Conservation (phyloP, 1,140 invertebrate genomes). For the Onthophagus taurus region DNA sequence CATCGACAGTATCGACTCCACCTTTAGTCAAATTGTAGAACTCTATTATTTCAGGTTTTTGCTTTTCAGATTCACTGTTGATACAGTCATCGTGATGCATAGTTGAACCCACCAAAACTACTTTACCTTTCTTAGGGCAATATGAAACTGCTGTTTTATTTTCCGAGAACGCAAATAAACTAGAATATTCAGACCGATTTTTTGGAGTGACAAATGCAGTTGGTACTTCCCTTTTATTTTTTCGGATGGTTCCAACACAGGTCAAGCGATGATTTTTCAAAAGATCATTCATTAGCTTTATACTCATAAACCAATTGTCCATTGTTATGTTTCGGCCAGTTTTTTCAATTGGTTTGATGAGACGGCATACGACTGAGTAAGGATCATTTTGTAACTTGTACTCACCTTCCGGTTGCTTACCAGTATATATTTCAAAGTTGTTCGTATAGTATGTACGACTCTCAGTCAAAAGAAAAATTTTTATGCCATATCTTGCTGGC, state of each 20-base stretch:
- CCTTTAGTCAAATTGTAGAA: slow-evolving; percentile 8
- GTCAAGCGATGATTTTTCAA: no score
- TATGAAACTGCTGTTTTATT: slow-evolving; percentile 22
- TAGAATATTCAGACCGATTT: slow-evolving; percentile 8
- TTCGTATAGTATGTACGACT: slow-evolving; percentile 25
- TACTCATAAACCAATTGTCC: no score
- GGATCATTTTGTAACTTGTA: neutral
- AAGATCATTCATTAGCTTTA: no score
- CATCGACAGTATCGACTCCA: no score
- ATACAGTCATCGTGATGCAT: slow-evolving; percentile 5
- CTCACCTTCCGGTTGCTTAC: slow-evolving; percentile 7
- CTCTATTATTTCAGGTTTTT: slow-evolving; percentile 7
- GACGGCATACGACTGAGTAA: neutral
- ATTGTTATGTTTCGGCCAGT: slow-evolving; percentile 22
- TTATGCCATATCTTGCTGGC: slow-evolving; percentile 21
- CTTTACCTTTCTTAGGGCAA: slow-evolving; percentile 24
- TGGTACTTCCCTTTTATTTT: slow-evolving; percentile 35
- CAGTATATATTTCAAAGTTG: slow-evolving; percentile 31
- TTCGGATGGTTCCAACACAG: slow-evolving; percentile 29
- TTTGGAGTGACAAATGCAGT: slow-evolving; percentile 22
- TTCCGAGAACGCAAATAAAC: slow-evolving; percentile 21
- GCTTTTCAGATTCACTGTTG: neutral
- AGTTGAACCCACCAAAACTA: slow-evolving; percentile 24
- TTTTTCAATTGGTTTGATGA: no score
- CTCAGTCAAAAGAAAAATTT: slow-evolving; percentile 26